Evolutionary conservation across 2,797 vertebrate genomes (phyloP), one percentile per base, ranked within the genome.

Genomic region (Sebastes vulpes): DNA sequence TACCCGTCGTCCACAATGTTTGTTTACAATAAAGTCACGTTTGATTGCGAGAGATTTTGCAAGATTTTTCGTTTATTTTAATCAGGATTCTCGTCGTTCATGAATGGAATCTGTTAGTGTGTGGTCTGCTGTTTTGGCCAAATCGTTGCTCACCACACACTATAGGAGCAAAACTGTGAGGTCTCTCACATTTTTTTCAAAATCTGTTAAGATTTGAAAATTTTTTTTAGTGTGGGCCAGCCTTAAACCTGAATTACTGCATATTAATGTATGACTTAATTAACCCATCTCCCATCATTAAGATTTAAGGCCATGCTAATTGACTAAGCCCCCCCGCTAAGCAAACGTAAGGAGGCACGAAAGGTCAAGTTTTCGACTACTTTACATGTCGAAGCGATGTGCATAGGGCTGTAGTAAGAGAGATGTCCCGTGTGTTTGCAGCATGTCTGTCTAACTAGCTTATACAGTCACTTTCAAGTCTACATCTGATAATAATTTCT

Each of bases 261-360:
- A 54, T 54, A 26, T 64, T 56, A 65, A 42, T 20, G 11, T 63
- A 12, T 52, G 9, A 64, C 63, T 76, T 48, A 2, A 25, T 61
- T n/a, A 65, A 60, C 31, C 21, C 28, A 57, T 73, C 6, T 52
- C 54, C 10, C 3, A 28, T 32, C 14, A 25, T 52, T 14, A 75
- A 20, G 16, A 71, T 38, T 38, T 38, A 38, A 60, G 12, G n/a
- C 23, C 29, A 9, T 18, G 31, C 1, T 46, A 46, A 69, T 28
- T 54, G 18, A 54, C 14, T 29, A n/a, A 29, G n/a, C 6, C 28
- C 29, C 6, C 16, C 20, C 2, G 6, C 48, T 8, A 23, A 21
- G 60, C 31, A 65, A 58, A 28, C 16, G 18, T 35, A 28, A 65
- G 6, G 2, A 21, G 20, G 14, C 14, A 42, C 5, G 1, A 11